phyloP scores from a whole-genome alignment of 1,140 invertebrate species.

The Bemisia tabaci region DNA sequence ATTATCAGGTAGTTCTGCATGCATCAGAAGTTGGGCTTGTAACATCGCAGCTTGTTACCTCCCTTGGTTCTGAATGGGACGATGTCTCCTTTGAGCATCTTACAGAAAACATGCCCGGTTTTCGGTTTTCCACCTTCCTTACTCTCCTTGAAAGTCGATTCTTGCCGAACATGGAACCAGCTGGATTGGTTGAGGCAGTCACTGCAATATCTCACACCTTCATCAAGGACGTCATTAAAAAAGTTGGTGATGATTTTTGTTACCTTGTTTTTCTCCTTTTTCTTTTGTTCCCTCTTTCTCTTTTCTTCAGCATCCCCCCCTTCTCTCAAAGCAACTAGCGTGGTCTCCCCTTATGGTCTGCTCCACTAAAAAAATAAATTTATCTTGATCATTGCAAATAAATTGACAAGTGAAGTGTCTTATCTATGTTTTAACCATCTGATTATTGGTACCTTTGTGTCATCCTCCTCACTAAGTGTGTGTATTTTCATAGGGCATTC shows the following conservation, averaged over 20 bases:
- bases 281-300: too few species aligned
- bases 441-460: too few species aligned
- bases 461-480: background rate
- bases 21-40: conserved; percentile 48
- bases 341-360: background rate
- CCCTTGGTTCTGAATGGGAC: conserved; percentile 50
- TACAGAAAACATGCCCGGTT: conserved; percentile 42
- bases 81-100: conserved; percentile 47
- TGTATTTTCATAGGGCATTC: conserved; percentile 39
- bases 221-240: conserved; percentile 67
- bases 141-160: conserved; percentile 58
- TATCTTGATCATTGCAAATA: too few species aligned
- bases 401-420: too few species aligned
- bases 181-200: conserved; percentile 52
- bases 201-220: conserved; percentile 62
- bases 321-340: background rate
- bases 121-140: conserved; percentile 49
- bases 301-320: background rate
- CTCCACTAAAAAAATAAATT: too few species aligned
- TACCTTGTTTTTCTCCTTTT: background rate
- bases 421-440: too few species aligned
- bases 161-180: conserved; percentile 37
- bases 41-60: conserved; percentile 46
- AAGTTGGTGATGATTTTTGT: conserved; percentile 42
- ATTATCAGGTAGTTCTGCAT: conserved; percentile 43